A percentile compares a stretch with the other conserved stretches of the same genome.
Conservation (phyloP, 1,140 invertebrate species). For the Caligus rogercresseyi region DNA sequence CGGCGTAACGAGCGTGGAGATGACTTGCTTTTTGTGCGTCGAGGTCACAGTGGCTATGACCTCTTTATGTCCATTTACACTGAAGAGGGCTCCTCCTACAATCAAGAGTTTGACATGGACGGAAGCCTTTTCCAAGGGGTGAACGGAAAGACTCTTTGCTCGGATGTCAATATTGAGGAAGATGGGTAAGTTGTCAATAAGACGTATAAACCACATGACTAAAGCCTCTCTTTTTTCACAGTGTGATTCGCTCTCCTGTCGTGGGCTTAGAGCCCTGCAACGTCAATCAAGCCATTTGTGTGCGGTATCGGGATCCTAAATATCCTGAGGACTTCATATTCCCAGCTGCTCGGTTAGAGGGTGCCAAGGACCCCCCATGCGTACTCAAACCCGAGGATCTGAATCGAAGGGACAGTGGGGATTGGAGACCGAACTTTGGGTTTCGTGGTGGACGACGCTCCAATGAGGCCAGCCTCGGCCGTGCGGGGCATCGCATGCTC, state of each 20-base stretch:
- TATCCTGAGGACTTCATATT: conserved; percentile 58
- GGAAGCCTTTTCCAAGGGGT: conserved; percentile 45
- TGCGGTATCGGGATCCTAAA: conserved; percentile 51
- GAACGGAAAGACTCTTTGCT: conserved; percentile 47
- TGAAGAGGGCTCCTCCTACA: conserved; percentile 32
- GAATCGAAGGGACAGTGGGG: conserved; percentile 7
- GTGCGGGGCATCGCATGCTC: conserved; percentile 7
- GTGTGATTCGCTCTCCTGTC: neutral
- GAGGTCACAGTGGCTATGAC: conserved; percentile 44
- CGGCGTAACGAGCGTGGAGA: conserved; percentile 46
- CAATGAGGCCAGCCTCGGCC: conserved; percentile 30
- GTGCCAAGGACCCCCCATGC: conserved; percentile 44
- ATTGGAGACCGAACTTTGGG: conserved; percentile 27
- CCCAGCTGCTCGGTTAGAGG: conserved; percentile 47
- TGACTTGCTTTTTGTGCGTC: conserved; percentile 57
- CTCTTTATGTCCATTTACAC: conserved; percentile 48
- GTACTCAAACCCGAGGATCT: conserved; percentile 64
- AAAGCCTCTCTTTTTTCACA: neutral
- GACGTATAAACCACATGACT: neutral
- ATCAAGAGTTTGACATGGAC: conserved; percentile 28
- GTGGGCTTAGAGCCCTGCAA: neutral
- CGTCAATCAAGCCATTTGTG: neutral
- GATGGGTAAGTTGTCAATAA: conserved; percentile 38
- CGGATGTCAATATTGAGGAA: conserved; percentile 43
- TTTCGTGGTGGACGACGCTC: conserved; percentile 32